Conservation (phyloP, 2,113 vertebrate genomes). For the Phalacrocorax pelagicus region DNA sequence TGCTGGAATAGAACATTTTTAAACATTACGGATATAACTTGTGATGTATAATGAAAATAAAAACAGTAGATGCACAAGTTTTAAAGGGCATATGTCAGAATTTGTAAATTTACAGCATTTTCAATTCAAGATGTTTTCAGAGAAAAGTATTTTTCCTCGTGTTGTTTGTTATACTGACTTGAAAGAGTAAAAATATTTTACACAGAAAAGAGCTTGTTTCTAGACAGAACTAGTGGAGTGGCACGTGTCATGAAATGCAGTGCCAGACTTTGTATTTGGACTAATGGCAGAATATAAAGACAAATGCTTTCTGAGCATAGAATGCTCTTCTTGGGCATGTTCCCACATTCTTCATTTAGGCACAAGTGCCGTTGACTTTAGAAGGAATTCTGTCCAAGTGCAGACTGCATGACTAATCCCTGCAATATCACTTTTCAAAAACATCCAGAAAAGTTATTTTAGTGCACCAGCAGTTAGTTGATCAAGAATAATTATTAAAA, state of each 20-base stretch:
- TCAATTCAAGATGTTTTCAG: conserved; percentile 28
- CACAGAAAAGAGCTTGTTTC: not conserved
- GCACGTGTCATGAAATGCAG: not conserved
- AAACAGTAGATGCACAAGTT: conserved; percentile 24
- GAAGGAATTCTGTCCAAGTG: not conserved
- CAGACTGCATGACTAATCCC: not conserved
- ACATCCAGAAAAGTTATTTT: not conserved
- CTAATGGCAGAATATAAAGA: conserved; percentile 23
- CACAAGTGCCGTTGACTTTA: not conserved
- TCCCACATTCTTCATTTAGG: not conserved
- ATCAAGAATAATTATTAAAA: not conserved
- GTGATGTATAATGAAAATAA: conserved; percentile 77
- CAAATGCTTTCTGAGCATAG: not conserved
- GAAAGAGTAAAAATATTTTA: conserved; percentile 26
- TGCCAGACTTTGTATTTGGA: conserved; percentile 19
- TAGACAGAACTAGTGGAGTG: not conserved
- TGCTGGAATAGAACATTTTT: conserved; percentile 50
- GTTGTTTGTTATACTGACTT: conserved; percentile 31
- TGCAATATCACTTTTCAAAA: not conserved
- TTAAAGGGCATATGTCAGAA: conserved; percentile 52
- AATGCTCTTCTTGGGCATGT: not conserved
- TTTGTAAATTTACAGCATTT: conserved; percentile 39
- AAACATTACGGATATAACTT: conserved; percentile 78
- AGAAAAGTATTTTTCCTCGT: conserved; percentile 2
- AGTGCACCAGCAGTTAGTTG: not conserved